A percentile compares a stretch with the other conserved stretches of the same genome.
phyloP scores from a whole-genome alignment of 35 echinoderm and acorn worm genomes.

The Apostichopus japonicus region DNA sequence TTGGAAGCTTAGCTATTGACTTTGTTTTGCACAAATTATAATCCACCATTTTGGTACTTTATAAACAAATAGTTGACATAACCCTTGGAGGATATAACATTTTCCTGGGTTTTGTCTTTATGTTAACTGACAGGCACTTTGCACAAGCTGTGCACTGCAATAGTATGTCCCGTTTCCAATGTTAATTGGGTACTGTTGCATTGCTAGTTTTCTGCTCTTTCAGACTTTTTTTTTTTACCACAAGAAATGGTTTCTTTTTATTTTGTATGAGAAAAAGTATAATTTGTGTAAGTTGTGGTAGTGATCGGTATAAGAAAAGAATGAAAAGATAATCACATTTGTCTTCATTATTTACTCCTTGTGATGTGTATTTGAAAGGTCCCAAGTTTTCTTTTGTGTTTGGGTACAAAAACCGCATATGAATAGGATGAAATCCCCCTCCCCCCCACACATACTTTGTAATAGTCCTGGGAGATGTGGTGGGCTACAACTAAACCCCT shows the following conservation, averaged over 20 bases:
- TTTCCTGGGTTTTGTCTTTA: too few species aligned
- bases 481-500: too few species aligned
- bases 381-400: too few species aligned
- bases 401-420: too few species aligned
- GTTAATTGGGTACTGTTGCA: background rate
- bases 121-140: too few species aligned
- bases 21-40: background rate
- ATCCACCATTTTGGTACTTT: background rate
- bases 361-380: too few species aligned
- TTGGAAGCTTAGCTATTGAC: background rate
- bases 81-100: too few species aligned
- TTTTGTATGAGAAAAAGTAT: background rate
- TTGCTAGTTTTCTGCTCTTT: background rate
- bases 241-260: background rate
- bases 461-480: too few species aligned
- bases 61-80: too few species aligned
- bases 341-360: too few species aligned
- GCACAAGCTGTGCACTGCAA: background rate
- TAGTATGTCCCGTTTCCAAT: background rate
- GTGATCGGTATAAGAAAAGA: background rate
- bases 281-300: background rate
- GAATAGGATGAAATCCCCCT: too few species aligned
- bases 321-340: background rate
- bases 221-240: background rate
- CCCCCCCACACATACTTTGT: too few species aligned